These are phyloP conservation scores for Diadegma fenestrale DNA, from an alignment of 2,888 invertebrate species.

Conservation along the genomic window DNA sequence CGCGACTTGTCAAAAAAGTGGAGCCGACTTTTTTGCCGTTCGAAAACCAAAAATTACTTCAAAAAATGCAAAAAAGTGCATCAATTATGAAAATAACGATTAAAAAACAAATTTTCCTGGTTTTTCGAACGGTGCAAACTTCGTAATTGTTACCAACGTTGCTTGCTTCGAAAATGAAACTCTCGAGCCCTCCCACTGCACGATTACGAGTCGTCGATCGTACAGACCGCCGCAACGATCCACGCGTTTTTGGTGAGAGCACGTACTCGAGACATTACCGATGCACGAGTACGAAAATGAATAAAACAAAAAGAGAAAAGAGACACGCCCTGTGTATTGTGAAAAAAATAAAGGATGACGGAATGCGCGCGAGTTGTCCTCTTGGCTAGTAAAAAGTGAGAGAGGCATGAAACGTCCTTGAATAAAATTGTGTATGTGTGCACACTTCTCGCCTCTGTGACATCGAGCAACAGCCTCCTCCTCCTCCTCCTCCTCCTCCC, in stretches of 20 bases:
- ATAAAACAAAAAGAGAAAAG: slow-evolving; percentile 9
- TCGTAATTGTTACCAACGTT: neutral
- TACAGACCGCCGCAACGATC: neutral
- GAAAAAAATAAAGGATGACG: slow-evolving; percentile 64
- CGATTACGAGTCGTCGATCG: neutral
- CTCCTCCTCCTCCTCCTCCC: neutral
- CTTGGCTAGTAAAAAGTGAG: slow-evolving; percentile 50
- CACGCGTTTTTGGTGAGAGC: neutral
- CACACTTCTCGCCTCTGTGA: slow-evolving; percentile 32
- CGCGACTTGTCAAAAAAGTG: too few relatives aligned
- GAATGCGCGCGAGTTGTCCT: slow-evolving; percentile 65
- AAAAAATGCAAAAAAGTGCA: neutral
- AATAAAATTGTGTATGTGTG: slow-evolving; percentile 44
- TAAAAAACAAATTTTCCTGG: too few relatives aligned
- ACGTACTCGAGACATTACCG: neutral
- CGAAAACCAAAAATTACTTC: neutral
- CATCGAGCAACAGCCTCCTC: slow-evolving; percentile 25
- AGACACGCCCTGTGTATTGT: slow-evolving; percentile 65
- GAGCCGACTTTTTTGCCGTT: neutral
- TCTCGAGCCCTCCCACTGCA: neutral
- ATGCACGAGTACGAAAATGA: slow-evolving; percentile 6
- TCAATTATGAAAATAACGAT: too few relatives aligned
- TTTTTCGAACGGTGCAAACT: too few relatives aligned
- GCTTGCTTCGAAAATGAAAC: neutral
- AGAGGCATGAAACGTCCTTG: slow-evolving; percentile 62